Evolutionary conservation across 2,113 vertebrate genomes (phyloP), one percentile per base, ranked within the genome.

Genomic region (Lepus europaeus): DNA sequence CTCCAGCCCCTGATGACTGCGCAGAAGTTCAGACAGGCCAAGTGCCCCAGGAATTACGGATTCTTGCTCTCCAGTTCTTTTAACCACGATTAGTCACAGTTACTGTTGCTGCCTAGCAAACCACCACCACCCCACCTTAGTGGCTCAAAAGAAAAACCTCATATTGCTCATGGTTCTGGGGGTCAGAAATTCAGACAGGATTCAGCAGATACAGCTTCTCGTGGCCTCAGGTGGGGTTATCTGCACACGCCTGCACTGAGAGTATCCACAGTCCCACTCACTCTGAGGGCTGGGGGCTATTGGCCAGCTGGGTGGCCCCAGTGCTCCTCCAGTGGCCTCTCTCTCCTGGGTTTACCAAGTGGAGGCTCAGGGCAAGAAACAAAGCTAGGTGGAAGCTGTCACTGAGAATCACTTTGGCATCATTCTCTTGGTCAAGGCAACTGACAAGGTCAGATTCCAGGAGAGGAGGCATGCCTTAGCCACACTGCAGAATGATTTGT

Each of bases 381-480:
- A 39, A 87, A 86, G 29, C 45, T 33, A 13, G 27, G 17, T 9
- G 29, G 27, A 45, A n/a, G 33, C 10, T 6, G 9, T 25, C 64
- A 31, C 27, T 23, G 2, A 9, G 16, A 5, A 1, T 45, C 77
- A 29, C 17, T 31, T 72, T 92, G 31, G 49, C n/a, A 29, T 45
- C 11, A 14, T 91, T 39, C 72, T 39, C 0, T 61, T 56, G 14
- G 14, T 63, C 72, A 69, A 51, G 31, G 36, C 13, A 68, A 63
- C 23, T 64, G 25, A 59, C 22, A 22, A 56, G 29, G n/a, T 45
- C 17, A 53, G 59, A 68, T 36, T 66, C 64, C 45, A 64, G 25
- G 11, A 17, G 3, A 39, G 5, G 4, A 68, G 7, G 36, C 31
- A n/a, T 8, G 0, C 9, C 53, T 14, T 10, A 31, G 3, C 45